phyloP scores from a whole-genome alignment of 2,113 vertebrate species.

The Anthoscopus minutus region DNA sequence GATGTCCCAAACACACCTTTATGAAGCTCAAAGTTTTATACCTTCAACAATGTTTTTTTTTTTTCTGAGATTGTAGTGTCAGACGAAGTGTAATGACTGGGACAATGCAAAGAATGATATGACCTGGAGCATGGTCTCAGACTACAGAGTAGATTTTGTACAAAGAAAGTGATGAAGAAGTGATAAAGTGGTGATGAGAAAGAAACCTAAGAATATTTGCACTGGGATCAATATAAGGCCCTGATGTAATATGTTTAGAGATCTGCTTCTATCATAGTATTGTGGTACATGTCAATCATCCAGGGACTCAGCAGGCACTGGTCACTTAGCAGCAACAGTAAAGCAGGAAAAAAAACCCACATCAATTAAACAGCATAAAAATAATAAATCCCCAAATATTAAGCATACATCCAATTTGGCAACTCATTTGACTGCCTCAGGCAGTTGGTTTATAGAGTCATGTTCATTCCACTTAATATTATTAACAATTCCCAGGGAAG shows the following conservation, averaged over 20 bases:
- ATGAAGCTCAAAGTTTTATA: background rate
- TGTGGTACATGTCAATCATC: background rate
- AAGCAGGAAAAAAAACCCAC: background rate
- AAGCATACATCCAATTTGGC: background rate
- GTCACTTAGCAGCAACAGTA: background rate
- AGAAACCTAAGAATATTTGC: background rate
- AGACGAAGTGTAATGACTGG: background rate
- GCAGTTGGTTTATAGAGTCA: slow-evolving; percentile 2
- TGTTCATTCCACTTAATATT: slow-evolving; percentile 11
- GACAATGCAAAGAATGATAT: background rate
- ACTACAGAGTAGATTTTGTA: background rate
- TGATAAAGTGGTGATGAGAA: background rate
- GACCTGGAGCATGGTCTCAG: background rate
- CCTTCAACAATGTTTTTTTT: background rate
- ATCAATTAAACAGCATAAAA: background rate
- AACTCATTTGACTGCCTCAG: background rate
- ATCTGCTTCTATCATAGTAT: background rate
- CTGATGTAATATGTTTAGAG: background rate
- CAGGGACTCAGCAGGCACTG: background rate
- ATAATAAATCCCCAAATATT: background rate
- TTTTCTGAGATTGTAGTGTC: background rate
- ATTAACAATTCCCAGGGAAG: slow-evolving; percentile 36
- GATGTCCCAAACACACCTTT: background rate
- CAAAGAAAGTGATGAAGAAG: background rate
- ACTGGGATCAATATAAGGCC: background rate